Percentiles rank a stretch among this genome's conserved stretches.
Evolutionary conservation across 2,888 invertebrate genomes (phyloP).

Genomic region (Macrosoma leucophasiata): DNA sequence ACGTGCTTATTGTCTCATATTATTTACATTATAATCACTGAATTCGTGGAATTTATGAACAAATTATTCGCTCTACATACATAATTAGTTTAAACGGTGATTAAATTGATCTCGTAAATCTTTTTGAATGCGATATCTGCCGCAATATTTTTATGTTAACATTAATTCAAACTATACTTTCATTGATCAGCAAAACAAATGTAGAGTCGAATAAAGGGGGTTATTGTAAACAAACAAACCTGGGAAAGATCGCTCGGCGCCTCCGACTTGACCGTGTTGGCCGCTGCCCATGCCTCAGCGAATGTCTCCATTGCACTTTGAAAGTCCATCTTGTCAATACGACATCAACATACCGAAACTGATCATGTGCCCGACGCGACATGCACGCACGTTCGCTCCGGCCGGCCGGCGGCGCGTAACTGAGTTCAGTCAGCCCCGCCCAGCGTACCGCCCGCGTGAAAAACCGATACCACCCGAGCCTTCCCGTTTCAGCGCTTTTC

Average conservation of each 20-base stretch:
- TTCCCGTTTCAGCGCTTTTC: constrained; percentile 76
- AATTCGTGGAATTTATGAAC: no score
- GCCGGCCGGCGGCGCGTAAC: constrained; percentile 80
- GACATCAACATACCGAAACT: constrained; percentile 71
- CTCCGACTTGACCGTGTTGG: constrained; percentile 80
- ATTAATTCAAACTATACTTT: no score
- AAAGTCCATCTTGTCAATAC: constrained; percentile 89
- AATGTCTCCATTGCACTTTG: constrained; percentile 99
- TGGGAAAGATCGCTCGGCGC: constrained; percentile 78
- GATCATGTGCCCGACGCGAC: constrained; percentile 53
- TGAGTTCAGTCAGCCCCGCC: constrained; percentile 68
- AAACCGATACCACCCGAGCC: constrained; percentile 73
- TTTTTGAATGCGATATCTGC: no score
- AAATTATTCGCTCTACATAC: no score
- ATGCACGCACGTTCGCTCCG: constrained; percentile 58
- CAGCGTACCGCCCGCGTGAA: constrained; percentile 70
- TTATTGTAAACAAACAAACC: constrained; percentile 65
- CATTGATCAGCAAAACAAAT: constrained; percentile 5
- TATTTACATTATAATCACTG: no score
- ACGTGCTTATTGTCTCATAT: no score
- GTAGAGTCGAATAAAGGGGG: constrained; percentile 8
- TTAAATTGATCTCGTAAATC: no score
- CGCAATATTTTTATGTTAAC: no score
- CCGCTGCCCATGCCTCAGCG: constrained; percentile 97
- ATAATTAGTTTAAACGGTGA: no score